phyloP scores from a whole-genome alignment of 2,888 invertebrate genomes.

The Cantharis flavilabris region DNA sequence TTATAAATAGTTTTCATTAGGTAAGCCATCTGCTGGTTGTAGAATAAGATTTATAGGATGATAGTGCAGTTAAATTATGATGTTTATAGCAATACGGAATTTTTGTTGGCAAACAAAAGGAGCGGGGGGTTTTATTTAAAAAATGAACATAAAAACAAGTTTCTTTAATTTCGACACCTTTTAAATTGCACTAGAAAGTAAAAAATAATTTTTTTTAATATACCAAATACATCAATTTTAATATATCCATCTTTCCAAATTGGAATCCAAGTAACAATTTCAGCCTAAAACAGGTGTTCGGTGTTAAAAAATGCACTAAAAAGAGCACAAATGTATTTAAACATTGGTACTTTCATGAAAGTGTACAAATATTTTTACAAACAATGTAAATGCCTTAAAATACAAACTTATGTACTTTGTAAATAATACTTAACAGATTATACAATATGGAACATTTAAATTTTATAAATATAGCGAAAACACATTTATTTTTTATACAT shows the following conservation, averaged over 20 bases:
- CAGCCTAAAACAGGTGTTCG: neutral
- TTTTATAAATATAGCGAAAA: slow-evolving; percentile 29
- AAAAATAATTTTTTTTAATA: neutral
- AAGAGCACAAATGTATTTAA: slow-evolving; percentile 33
- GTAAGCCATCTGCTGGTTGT: too few relatives aligned
- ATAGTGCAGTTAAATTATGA: too few relatives aligned
- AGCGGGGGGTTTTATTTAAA: neutral
- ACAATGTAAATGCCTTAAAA: slow-evolving; percentile 24
- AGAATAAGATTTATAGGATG: too few relatives aligned
- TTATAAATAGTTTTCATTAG: too few relatives aligned
- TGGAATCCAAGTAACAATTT: neutral
- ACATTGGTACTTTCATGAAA: slow-evolving; percentile 29
- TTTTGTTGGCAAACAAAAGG: neutral
- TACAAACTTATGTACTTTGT: slow-evolving; percentile 21
- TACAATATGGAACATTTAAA: slow-evolving; percentile 21
- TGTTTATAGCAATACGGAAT: too few relatives aligned
- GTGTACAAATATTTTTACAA: slow-evolving; percentile 36
- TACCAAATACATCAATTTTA: neutral
- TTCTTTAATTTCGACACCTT: neutral
- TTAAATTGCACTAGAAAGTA: neutral
- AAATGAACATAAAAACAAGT: neutral
- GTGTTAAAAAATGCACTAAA: slow-evolving; percentile 2
- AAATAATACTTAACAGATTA: slow-evolving; percentile 21
- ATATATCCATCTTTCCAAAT: neutral
- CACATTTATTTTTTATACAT: slow-evolving; percentile 32